Base-by-base conservation (phyloP, 1,140 invertebrate species). In the Dufourea novaeangliae region DNA sequence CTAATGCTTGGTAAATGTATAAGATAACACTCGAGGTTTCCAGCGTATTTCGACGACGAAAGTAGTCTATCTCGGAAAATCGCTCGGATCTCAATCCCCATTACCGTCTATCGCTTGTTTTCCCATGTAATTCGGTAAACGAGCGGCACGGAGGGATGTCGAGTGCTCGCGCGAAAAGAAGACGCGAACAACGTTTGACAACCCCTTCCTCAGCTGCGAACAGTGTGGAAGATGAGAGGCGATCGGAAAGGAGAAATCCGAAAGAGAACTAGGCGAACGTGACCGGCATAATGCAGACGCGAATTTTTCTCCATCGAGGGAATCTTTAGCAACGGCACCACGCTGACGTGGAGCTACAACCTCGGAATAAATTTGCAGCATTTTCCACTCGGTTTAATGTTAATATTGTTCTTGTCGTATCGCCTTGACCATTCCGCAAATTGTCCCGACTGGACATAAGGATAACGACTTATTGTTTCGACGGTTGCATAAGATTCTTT, bases 341-440 rank as follows among this genome's bases (percentile, higher is more conserved):
- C 56, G 73, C 80, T 80, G 78, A 81, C 80, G 79, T 80, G 71
- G 74, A 82, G n/a, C 82, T 84, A 83, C 86, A 83, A 83, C 39
- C 84, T 70, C 63, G 78, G 86, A 87, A 87, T 87, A 87, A 86
- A 87, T 87, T 87, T 86, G 85, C 82, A 78, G 79, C 56, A 61
- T 62, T 84, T 71, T 72, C 79, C 74, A 76, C 76, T 75, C 74
- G 83, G 81, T 87, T n/a, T 88, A 86, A 83, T 83, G 83, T 87
- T 88, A 86, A 84, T 86, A 80, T 77, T 81, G 77, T 70, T 74
- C 66, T 66, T 34, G 41, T 71, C 34, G 76, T 52, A 56, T 68
- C 64, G 32, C 54, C 22, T 32, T 12, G 14, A 12, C 22, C n/a
- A 32, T 74, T 75, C 57, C 27, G 34, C 32, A 22, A 10, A 4